These are phyloP conservation scores for Nothura maculosa DNA, from an alignment of 2,797 vertebrate genomes.

Conservation along the genomic window DNA sequence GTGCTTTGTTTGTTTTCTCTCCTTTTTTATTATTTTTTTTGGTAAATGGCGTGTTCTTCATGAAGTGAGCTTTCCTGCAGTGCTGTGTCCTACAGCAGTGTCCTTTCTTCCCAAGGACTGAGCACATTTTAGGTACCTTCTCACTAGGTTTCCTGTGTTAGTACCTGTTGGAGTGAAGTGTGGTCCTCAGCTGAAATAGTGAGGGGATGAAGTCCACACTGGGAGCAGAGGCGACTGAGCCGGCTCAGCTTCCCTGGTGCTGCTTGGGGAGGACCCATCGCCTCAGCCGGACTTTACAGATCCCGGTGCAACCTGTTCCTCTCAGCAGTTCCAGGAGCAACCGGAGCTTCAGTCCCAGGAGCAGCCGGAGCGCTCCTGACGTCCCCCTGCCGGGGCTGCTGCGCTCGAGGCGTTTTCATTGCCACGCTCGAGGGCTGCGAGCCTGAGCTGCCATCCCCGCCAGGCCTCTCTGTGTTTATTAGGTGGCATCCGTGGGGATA, in stretches of 20 bases:
- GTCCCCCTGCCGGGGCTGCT: background rate
- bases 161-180: background rate
- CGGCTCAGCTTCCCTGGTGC: background rate
- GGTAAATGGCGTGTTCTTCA: background rate
- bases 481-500: conserved; percentile 60
- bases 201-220: rapidly evolving
- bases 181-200: rapidly evolving
- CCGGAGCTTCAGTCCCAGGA: no score
- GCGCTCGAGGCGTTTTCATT: background rate
- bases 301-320: no score
- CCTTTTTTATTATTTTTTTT: background rate
- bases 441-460: conserved; percentile 1
- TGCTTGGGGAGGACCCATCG: rapidly evolving
- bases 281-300: no score
- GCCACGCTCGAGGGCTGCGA: background rate
- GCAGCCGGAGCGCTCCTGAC: rapidly evolving
- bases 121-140: background rate
- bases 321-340: rapidly evolving
- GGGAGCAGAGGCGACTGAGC: rapidly evolving
- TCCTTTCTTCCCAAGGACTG: background rate
- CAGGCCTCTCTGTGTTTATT: conserved; percentile 42
- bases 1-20: background rate
- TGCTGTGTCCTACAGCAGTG: background rate
- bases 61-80: background rate
- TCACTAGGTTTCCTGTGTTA: background rate